Evolutionary conservation across 1,140 invertebrate genomes (phyloP).

Genomic region (Battus philenor): DNA sequence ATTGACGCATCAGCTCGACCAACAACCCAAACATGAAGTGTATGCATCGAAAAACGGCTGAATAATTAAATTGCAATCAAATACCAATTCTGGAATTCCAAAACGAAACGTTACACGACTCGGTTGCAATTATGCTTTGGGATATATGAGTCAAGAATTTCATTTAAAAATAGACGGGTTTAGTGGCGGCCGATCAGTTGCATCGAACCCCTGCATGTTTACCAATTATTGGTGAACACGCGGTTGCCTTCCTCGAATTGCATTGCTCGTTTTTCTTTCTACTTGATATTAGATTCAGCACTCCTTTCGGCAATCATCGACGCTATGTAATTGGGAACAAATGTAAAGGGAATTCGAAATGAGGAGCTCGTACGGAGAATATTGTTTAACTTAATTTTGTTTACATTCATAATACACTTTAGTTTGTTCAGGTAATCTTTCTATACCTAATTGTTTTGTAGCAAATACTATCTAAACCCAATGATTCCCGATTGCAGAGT

Average conservation of each 20-base stretch:
- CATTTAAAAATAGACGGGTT: constrained; percentile 57
- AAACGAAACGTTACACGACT: constrained; percentile 35
- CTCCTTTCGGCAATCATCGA: constrained; percentile 25
- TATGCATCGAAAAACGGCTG: constrained; percentile 37
- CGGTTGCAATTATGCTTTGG: constrained; percentile 51
- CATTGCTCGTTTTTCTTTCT: constrained; percentile 37
- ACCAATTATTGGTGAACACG: constrained; percentile 55
- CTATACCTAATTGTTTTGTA: constrained; percentile 24
- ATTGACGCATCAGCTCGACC: constrained; percentile 22
- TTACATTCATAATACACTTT: no score
- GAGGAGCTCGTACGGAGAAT: not conserved
- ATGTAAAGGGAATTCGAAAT: constrained; percentile 31
- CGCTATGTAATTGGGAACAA: constrained; percentile 25
- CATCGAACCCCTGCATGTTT: constrained; percentile 48
- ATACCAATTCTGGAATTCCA: constrained; percentile 53
- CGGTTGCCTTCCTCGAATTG: constrained; percentile 35
- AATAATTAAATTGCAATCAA: constrained; percentile 64
- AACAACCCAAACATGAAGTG: constrained; percentile 19
- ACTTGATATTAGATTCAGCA: constrained; percentile 46
- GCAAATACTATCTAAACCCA: constrained; percentile 42
- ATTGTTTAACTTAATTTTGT: not conserved
- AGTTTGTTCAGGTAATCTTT: not conserved
- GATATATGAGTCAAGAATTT: constrained; percentile 67
- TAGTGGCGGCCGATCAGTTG: constrained; percentile 35
- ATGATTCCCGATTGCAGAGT: constrained; percentile 67